Evolutionary conservation across 2,113 vertebrate species (phyloP).

Genomic region (Anoura caudifer): DNA sequence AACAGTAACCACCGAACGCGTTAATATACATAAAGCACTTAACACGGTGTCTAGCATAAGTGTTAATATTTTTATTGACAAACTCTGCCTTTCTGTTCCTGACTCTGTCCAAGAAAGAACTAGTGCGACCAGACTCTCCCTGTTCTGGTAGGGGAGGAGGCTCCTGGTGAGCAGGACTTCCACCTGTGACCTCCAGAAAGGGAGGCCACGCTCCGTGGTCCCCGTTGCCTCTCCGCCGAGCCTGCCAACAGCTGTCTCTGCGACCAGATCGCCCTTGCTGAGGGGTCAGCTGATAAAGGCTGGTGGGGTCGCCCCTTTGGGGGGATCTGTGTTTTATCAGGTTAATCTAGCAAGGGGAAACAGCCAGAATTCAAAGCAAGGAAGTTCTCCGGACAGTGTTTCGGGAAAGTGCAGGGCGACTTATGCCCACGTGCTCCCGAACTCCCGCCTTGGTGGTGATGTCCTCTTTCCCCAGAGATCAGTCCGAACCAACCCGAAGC

Average conservation of each 20-base stretch:
- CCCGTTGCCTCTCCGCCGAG: background rate
- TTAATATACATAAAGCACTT: background rate
- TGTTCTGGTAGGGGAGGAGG: background rate
- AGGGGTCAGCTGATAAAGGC: background rate
- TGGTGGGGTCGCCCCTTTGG: background rate
- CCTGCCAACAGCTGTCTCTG: background rate
- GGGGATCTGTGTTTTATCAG: background rate
- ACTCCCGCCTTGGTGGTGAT: background rate
- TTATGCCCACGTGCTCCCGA: background rate
- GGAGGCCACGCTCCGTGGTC: accelerated
- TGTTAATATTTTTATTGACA: background rate
- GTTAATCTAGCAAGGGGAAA: background rate
- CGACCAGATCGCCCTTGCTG: background rate
- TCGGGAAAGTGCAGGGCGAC: background rate
- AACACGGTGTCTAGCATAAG: background rate
- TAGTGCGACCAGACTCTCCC: background rate
- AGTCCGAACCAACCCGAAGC: background rate
- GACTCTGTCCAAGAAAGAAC: background rate
- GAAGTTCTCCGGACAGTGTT: background rate
- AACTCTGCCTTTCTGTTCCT: background rate
- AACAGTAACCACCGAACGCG: background rate
- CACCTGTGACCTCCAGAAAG: background rate
- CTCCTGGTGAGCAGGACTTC: background rate
- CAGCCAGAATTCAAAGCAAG: background rate
- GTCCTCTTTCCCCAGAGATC: background rate